Evolutionary conservation across 2,888 invertebrate species (phyloP), one percentile per base, ranked within the genome.

Genomic region (Bombylius major): DNA sequence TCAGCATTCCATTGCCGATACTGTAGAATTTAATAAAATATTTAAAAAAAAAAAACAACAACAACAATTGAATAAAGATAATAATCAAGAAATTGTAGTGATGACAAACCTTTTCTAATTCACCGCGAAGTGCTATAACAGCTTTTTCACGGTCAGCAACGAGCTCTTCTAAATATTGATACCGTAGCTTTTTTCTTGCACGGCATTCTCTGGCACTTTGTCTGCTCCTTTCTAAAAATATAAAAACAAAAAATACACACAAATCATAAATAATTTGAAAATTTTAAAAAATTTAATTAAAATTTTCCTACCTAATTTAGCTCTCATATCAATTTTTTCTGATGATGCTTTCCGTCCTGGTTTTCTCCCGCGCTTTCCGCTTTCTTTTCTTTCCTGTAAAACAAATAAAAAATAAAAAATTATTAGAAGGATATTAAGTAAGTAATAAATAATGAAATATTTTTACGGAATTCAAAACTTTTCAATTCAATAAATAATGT

Each of bases 161-260:
- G 62, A 97, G 77, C 75, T 97, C 96, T 74, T 97, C 96, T 62
- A 97, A 78, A 71, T 97, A 97, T 74, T 97, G 96, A 75, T 97
- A 97, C 54, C 97, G 83, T 60, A 97, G 80, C 73, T 97, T 97
- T 78, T 97, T 97, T 54, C 97, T 82, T 50, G 96, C 96, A 62
- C 97, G 84, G 73, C 97, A 97, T 79, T 97, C 97, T 66, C 96
- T 81, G 63, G 97, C 97, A 76, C 95, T 95, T 78, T 97, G 96
- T 64, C 97, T 82, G 75, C 96, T 96, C 60, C 96, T 83, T 76
- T 97, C 96, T 91, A 31, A n/a, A 11, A 42, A 50, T 23, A 23
- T 23, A 32, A 32, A 48, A 33, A 33, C 2, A 48, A 48, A 46
- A 32, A 45, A 11, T 31, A 8, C 23, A 36, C 34, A 14, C 5